Evolutionary conservation across 2,888 invertebrate species (phyloP).

Genomic region (Pachydiplax longipennis): DNA sequence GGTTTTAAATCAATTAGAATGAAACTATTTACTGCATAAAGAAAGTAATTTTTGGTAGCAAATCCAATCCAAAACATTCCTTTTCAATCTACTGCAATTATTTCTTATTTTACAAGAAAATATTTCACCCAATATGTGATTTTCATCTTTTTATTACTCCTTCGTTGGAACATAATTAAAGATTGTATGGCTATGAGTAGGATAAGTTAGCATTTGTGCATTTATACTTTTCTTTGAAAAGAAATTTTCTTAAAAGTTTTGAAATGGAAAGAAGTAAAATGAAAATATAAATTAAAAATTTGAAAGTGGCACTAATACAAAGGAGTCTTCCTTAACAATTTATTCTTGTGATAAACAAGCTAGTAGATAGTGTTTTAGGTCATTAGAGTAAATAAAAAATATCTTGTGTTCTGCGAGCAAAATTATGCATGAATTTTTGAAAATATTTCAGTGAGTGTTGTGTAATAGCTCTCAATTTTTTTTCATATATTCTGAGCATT

Average conservation of each 20-base stretch:
- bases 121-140: neutral
- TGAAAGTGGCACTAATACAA: neutral
- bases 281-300: neutral
- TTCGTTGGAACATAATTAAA: neutral
- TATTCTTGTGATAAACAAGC: neutral
- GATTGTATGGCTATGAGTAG: neutral
- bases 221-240: neutral
- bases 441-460: too few species aligned
- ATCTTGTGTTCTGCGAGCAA: neutral
- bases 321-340: conserved; percentile 20
- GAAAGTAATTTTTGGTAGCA: too few species aligned
- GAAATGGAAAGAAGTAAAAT: neutral
- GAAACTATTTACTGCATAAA: too few species aligned
- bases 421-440: neutral
- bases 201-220: neutral
- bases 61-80: too few species aligned
- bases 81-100: neutral
- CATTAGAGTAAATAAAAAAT: neutral
- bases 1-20: too few species aligned
- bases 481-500: too few species aligned
- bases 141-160: neutral
- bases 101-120: neutral
- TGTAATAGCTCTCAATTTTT: neutral
- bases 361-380: neutral
- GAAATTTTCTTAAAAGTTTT: neutral